Conservation (phyloP, 2,113 vertebrate genomes). For the Lichenostomus cassidix region DNA sequence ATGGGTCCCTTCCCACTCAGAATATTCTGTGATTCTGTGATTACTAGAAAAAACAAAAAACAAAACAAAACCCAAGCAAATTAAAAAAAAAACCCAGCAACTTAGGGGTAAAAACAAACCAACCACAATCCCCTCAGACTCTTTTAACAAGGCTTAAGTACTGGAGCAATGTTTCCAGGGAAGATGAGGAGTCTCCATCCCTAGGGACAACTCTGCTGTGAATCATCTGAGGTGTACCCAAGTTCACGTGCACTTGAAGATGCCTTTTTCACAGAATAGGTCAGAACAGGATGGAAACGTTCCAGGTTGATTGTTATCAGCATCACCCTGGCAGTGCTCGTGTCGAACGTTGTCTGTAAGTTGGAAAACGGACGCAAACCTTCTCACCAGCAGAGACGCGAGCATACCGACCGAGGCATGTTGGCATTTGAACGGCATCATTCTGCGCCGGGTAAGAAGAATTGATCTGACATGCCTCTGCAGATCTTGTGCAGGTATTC, state of each 20-base stretch:
- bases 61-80: background rate
- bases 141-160: too few species aligned
- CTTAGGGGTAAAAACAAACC: background rate
- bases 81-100: background rate
- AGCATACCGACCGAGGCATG: fast-evolving
- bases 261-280: background rate
- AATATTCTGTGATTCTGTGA: background rate
- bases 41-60: background rate
- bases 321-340: too few species aligned
- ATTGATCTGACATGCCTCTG: background rate
- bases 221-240: fast-evolving
- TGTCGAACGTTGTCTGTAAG: fast-evolving
- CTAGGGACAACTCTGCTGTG: background rate
- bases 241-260: fast-evolving
- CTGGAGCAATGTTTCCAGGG: background rate
- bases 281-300: background rate
- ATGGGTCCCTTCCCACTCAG: background rate
- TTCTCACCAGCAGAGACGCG: fast-evolving
- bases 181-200: fast-evolving
- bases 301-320: too few species aligned
- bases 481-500: background rate
- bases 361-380: background rate
- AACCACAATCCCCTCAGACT: too few species aligned
- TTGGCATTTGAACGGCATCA: background rate
- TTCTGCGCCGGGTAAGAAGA: background rate